Evolutionary conservation across 2,888 invertebrate species (phyloP), one percentile per base, ranked within the genome.

Genomic region (Strigamia transsilvanica): DNA sequence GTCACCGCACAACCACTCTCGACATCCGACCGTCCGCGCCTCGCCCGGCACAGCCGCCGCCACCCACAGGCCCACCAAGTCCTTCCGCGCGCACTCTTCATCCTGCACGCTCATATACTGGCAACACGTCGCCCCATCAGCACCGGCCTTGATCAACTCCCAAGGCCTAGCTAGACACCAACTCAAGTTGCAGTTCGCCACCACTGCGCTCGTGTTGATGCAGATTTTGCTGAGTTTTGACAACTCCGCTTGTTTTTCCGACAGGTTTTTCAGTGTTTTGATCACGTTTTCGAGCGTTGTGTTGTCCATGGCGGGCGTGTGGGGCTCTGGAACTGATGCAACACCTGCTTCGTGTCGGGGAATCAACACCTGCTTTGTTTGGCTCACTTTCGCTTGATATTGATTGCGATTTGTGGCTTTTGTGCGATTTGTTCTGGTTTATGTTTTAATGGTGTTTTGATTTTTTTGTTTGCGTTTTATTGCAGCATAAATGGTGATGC

Each of bases 401-500:
- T 51, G n/a, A 13, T 13, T 51, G 51, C 5, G 10, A 51, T 51
- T n/a, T 51, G 51, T 51, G 51, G 51, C 10, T 51, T 51, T 6
- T 51, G 51, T 51, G 5, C n/a, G 51, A 51, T 51, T 51, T 51
- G 51, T 51, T 51, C 2, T 3, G 51, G 51, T 3, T 51, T 6
- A 51, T 51, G 10, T 51, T 51, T 51, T n/a, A 51, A n/a, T 13
- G 13, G 15, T 51, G 4, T 51, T n/a, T n/a, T n/a, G n/a, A n/a
- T n/a, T n/a, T 51, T 13, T 82, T 79, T 82, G 2, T 80, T 23
- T 46, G 13, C n/a, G n/a, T 79, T 34, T 34, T 61, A 78, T 84
- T n/a, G n/a, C n/a, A 89, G 89, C 21, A 92, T 97, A 51, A 94
- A 97, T 89, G 94, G 93, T 23, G 93, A 93, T 86, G 90, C 91